Percentiles rank a stretch among this genome's conserved stretches.
Conservation (phyloP, 1,140 invertebrate genomes). For the Arion vulgaris region DNA sequence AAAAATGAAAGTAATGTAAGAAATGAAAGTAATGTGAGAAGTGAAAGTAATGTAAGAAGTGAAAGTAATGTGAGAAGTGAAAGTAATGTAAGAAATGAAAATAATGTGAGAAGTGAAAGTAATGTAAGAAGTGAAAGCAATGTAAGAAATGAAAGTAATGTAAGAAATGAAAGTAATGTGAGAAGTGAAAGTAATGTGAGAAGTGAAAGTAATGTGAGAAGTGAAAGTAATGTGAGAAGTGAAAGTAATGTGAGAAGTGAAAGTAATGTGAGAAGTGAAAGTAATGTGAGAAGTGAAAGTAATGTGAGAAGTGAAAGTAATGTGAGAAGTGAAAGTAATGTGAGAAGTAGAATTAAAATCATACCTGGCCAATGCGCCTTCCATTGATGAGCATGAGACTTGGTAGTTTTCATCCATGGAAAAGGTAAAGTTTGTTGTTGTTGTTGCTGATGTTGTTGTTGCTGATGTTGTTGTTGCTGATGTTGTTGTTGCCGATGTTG, state of each 20-base stretch:
- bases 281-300: background rate
- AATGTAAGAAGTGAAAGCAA: no score
- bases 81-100: no score
- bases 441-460: slow-evolving; percentile 43
- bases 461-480: slow-evolving; percentile 47
- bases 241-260: background rate
- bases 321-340: background rate
- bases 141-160: no score
- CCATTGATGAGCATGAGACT: slow-evolving; percentile 72
- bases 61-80: no score
- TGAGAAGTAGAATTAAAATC: slow-evolving; percentile 1
- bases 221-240: no score
- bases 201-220: no score
- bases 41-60: no score
- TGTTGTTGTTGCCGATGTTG: slow-evolving; percentile 41
- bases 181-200: no score
- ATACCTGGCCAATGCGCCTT: slow-evolving; percentile 72
- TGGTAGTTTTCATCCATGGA: slow-evolving; percentile 73
- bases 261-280: background rate
- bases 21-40: no score
- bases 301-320: background rate
- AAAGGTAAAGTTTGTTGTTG: slow-evolving; percentile 62
- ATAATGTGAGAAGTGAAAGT: no score
- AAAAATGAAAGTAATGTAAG: no score
- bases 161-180: no score